Percentiles rank a stretch among this genome's conserved stretches.
Evolutionary conservation across 23 tunicate genomes (phyloP).

Genomic region (Trididemnum nubilum): DNA sequence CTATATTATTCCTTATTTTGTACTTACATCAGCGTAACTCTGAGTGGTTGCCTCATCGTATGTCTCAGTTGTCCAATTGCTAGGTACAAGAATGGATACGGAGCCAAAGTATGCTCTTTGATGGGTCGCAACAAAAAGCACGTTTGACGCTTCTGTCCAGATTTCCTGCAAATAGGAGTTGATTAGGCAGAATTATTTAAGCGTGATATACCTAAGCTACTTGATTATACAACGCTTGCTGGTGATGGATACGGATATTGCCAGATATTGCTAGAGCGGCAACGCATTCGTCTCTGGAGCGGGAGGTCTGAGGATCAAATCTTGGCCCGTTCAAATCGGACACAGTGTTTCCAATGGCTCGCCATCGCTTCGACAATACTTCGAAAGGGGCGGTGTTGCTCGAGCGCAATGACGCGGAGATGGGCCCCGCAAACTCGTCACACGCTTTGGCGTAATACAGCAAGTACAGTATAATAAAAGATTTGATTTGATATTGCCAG

Average conservation of each 20-base stretch:
- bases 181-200: too few relatives aligned
- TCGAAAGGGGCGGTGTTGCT: not conserved
- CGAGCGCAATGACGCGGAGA: not conserved
- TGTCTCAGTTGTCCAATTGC: conserved; percentile 36
- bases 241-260: too few relatives aligned
- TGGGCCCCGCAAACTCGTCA: not conserved
- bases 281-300: not conserved
- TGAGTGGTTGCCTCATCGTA: not conserved
- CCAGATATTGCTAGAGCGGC: too few relatives aligned
- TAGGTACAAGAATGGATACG: conserved; percentile 61
- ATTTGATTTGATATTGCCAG: not conserved
- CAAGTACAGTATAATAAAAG: not conserved
- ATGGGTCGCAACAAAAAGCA: conserved; percentile 32
- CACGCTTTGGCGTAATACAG: not conserved
- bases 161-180: conserved; percentile 14
- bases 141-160: conserved; percentile 53
- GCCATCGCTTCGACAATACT: not conserved
- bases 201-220: too few relatives aligned
- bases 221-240: too few relatives aligned
- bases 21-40: conserved; percentile 12
- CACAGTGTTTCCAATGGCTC: not conserved
- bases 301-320: not conserved
- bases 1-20: too few relatives aligned
- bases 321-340: not conserved
- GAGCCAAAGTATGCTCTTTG: conserved; percentile 41